Percentiles rank a stretch among this genome's conserved stretches.
Evolutionary conservation across 1,140 invertebrate genomes (phyloP).

Genomic region (Plodia interpunctella): DNA sequence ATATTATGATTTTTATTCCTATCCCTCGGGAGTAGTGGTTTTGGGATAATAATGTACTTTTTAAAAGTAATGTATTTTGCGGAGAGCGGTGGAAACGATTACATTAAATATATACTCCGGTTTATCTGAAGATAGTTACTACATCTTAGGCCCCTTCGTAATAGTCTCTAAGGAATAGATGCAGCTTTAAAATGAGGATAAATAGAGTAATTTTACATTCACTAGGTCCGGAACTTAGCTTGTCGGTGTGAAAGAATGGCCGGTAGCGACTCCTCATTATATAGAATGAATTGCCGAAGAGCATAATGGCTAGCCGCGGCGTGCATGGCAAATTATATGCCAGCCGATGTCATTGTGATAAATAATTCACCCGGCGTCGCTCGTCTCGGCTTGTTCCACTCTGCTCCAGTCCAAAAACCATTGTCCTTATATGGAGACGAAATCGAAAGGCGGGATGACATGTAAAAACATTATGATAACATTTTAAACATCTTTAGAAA

Average conservation of each 20-base stretch:
- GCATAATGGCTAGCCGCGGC: constrained; percentile 52
- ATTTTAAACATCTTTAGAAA: constrained; percentile 1
- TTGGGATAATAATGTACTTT: too few species aligned
- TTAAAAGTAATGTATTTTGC: too few species aligned
- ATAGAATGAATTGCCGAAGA: constrained; percentile 64
- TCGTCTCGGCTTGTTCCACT: constrained; percentile 4
- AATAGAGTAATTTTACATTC: too few species aligned
- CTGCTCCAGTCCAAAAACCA: neutral
- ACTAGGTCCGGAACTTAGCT: neutral
- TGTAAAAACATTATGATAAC: neutral
- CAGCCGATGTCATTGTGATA: constrained; percentile 65
- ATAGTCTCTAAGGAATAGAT: too few species aligned
- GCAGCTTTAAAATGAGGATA: too few species aligned
- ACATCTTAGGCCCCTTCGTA: too few species aligned
- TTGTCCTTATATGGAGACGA: constrained; percentile 4
- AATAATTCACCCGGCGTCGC: constrained; percentile 44
- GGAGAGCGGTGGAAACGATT: too few species aligned
- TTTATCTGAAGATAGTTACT: too few species aligned
- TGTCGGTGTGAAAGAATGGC: constrained; percentile 42
- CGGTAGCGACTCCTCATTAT: constrained; percentile 63
- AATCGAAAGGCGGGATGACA: constrained; percentile 4
- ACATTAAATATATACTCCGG: too few species aligned
- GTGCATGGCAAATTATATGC: constrained; percentile 66
- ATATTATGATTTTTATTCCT: too few species aligned
- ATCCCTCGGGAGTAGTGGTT: too few species aligned